phyloP scores from a whole-genome alignment of 2,888 invertebrate genomes.

The Autographa pulchrina region DNA sequence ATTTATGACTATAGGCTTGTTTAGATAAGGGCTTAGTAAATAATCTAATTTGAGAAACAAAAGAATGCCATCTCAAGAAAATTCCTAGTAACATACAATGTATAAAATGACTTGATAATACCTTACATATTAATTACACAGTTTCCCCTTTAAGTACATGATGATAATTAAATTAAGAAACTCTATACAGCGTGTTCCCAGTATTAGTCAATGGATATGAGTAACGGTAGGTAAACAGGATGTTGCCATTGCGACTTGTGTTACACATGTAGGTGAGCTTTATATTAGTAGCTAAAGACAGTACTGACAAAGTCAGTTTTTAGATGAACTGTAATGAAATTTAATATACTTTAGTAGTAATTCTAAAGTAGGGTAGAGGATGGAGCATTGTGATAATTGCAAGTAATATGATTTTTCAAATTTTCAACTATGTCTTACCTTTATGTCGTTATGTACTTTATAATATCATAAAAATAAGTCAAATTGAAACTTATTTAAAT shows the following conservation, averaged over 20 bases:
- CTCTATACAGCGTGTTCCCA: conserved; percentile 5
- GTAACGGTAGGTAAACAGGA: conserved; percentile 10
- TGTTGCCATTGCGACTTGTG: conserved; percentile 5
- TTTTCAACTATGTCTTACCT: too few relatives aligned
- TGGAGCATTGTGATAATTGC: too few relatives aligned
- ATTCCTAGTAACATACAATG: too few relatives aligned
- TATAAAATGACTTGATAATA: not conserved
- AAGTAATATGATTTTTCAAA: too few relatives aligned
- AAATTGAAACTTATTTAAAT: too few relatives aligned
- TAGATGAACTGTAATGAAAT: too few relatives aligned
- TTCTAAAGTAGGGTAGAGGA: too few relatives aligned
- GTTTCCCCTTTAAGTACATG: not conserved
- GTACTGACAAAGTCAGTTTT: not conserved
- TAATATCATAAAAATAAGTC: too few relatives aligned
- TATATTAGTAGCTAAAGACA: not conserved
- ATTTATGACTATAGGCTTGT: not conserved
- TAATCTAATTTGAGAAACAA: not conserved
- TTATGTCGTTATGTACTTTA: too few relatives aligned
- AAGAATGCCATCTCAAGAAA: not conserved
- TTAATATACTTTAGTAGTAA: too few relatives aligned
- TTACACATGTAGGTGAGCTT: conserved; percentile 1
- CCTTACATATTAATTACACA: conserved; percentile 1
- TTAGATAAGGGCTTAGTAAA: not conserved
- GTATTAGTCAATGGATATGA: conserved; percentile 7
- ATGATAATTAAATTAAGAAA: conserved; percentile 1